Evolutionary conservation across 2,888 invertebrate genomes (phyloP).

Genomic region (Plutella xylostella): DNA sequence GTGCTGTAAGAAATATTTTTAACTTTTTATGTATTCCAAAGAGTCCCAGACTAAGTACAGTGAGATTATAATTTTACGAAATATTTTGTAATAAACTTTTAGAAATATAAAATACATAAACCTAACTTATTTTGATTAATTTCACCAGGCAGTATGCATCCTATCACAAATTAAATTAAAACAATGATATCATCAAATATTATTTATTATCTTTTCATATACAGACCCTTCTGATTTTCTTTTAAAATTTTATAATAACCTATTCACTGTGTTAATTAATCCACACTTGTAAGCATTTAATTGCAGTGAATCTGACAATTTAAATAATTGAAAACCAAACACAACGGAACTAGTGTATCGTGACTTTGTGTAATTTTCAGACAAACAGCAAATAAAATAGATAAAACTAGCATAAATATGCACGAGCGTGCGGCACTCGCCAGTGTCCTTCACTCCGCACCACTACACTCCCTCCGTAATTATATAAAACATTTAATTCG

Average conservation of each 20-base stretch:
- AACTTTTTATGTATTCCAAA: not conserved
- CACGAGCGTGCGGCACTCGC: constrained; percentile 23
- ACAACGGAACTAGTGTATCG: constrained; percentile 25
- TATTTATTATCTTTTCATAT: constrained; percentile 54
- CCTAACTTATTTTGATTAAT: no score
- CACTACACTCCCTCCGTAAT: not conserved
- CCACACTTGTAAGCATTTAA: no score
- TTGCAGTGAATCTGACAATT: no score
- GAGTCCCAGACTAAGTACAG: no score
- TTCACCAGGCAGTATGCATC: no score
- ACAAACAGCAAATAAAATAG: no score
- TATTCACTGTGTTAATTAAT: constrained; percentile 41
- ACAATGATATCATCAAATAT: constrained; percentile 37
- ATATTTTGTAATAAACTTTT: not conserved
- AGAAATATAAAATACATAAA: not conserved
- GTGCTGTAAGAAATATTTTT: no score
- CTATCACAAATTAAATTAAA: constrained; percentile 30
- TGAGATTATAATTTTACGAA: not conserved
- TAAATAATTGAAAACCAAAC: no score
- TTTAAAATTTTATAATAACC: constrained; percentile 47
- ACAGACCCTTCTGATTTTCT: constrained; percentile 58
- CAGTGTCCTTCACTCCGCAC: constrained; percentile 4
- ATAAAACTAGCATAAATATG: constrained; percentile 42
- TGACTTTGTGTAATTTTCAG: constrained; percentile 20
- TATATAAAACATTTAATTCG: constrained; percentile 4